Base-by-base conservation (phyloP, 2,888 invertebrate genomes). In the Chaetoderma sp. region DNA sequence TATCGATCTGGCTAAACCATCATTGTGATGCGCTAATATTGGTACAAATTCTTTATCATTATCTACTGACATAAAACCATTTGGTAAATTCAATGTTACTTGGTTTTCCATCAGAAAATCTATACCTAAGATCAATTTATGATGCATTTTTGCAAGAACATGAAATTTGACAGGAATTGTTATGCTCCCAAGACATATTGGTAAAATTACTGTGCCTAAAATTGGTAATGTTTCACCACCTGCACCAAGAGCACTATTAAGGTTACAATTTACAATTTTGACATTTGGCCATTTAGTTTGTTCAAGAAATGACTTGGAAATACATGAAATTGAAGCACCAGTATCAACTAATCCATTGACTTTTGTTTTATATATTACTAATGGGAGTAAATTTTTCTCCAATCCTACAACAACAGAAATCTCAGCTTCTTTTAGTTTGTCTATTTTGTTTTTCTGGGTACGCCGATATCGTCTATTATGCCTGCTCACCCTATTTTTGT, bases 41-140 rank as follows among this genome's bases (percentile, higher is more conserved):
- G 44, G 39, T 13, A 25, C 42, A 6, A 25, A n/a, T 1, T n/a
- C 25, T 6, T 6, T 13, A 16, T 44, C 44, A 6, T 42, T 16
- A 16, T 8, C 6, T 1, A 59, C 21, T 4, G 30, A 18, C 5
- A 72, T 23, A n/a, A 33, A 32, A 42, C 55, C 45, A 25, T 67
- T 52, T 8, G 47, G 52, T 42, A 65, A 65, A 39, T 72, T 60
- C 1, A 70, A 55, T 36, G 39, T 49, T 5, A 65, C 67, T 10
- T 60, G 32, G 27, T 72, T 58, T 16, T 60, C 44, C 8, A 50
- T 65, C 21, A 72, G 45, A 50, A 72, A 72, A 58, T 72, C 72
- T 18, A 63, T n/a, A 44, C 68, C 72, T 49, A 67, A 16, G 18
- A 67, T 39, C 4, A 67, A 8, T 1, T 47, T 47, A 30, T 60